Conservation (phyloP, 1,140 invertebrate species). For the Drosophila santomea region DNA sequence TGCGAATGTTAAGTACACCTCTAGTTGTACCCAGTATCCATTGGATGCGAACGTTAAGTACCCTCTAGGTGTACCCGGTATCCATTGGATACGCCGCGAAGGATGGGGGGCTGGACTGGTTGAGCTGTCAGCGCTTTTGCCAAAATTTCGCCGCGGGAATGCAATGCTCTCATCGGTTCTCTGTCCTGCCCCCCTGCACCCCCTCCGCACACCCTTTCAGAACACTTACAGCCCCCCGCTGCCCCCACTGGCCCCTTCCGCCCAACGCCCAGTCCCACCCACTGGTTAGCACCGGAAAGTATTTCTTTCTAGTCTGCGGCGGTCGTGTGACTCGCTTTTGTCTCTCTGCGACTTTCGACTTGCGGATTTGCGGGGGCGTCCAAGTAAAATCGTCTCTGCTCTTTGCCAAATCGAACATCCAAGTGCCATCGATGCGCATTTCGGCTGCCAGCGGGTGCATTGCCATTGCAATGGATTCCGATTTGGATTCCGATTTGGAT, state of each 20-base stretch:
- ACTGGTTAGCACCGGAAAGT: conserved; percentile 50
- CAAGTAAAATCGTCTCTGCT: conserved; percentile 45
- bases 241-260: neutral
- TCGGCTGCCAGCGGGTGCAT: conserved; percentile 31
- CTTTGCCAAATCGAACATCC: conserved; percentile 38
- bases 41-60: conserved; percentile 36
- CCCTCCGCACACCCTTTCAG: neutral
- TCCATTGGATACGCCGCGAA: conserved; percentile 51
- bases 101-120: conserved; percentile 46
- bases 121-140: conserved; percentile 49
- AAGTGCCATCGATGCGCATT: conserved; percentile 43
- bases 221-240: conserved; percentile 21
- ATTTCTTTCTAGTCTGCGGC: conserved; percentile 39
- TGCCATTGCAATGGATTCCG: conserved; percentile 37
- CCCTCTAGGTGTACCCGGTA: conserved; percentile 20
- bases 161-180: conserved; percentile 46
- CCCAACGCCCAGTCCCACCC: conserved; percentile 12
- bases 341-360: conserved; percentile 15
- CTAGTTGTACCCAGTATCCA: conserved; percentile 12
- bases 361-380: conserved; percentile 22
- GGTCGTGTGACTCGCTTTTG: conserved; percentile 65
- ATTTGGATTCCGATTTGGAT: conserved; percentile 6
- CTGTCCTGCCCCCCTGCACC: conserved; percentile 2
- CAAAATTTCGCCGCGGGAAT: conserved; percentile 33
- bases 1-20: conserved; percentile 6